These are phyloP conservation scores for Lasioglossum calceatum DNA, from an alignment of 2,888 invertebrate species.

Conservation along the genomic window DNA sequence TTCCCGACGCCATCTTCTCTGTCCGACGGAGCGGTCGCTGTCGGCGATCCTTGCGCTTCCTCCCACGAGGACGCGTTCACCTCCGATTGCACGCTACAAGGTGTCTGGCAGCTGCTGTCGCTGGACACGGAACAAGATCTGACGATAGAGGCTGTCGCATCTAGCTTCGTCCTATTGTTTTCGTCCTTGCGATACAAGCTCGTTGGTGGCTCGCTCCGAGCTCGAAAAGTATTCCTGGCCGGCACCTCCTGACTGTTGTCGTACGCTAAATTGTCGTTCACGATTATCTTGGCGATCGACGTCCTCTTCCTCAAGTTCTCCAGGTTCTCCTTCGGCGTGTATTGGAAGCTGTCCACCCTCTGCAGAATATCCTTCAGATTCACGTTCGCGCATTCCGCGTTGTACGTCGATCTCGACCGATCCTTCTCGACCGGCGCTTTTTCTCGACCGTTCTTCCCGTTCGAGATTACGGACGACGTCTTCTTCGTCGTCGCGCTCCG, in stretches of 20 bases:
- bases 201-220: slow-evolving; percentile 66
- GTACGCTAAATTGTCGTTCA: slow-evolving; percentile 75
- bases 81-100: slow-evolving; percentile 79
- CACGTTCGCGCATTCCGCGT: slow-evolving; percentile 73
- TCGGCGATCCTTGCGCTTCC: slow-evolving; percentile 67
- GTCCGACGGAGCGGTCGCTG: slow-evolving; percentile 67
- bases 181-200: slow-evolving; percentile 54
- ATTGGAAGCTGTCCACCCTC: slow-evolving; percentile 75
- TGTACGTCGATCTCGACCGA: slow-evolving; percentile 36
- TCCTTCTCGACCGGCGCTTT: slow-evolving; percentile 27
- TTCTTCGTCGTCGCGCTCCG: slow-evolving; percentile 36
- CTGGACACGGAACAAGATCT: slow-evolving; percentile 78
- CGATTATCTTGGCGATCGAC: slow-evolving; percentile 80
- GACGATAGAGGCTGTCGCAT: slow-evolving; percentile 73
- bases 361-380: slow-evolving; percentile 81
- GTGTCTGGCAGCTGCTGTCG: slow-evolving; percentile 80
- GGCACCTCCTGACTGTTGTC: slow-evolving; percentile 52
- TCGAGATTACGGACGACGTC: neutral
- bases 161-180: slow-evolving; percentile 64
- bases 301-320: slow-evolving; percentile 81
- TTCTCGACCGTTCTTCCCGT: slow-evolving; percentile 34
- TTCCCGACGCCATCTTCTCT: slow-evolving; percentile 68
- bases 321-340: slow-evolving; percentile 78
- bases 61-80: slow-evolving; percentile 79
- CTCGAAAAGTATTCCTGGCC: slow-evolving; percentile 31